Evolutionary conservation across 2,888 invertebrate species (phyloP), one percentile per base, ranked within the genome.

Genomic region (Sesamia inferens): DNA sequence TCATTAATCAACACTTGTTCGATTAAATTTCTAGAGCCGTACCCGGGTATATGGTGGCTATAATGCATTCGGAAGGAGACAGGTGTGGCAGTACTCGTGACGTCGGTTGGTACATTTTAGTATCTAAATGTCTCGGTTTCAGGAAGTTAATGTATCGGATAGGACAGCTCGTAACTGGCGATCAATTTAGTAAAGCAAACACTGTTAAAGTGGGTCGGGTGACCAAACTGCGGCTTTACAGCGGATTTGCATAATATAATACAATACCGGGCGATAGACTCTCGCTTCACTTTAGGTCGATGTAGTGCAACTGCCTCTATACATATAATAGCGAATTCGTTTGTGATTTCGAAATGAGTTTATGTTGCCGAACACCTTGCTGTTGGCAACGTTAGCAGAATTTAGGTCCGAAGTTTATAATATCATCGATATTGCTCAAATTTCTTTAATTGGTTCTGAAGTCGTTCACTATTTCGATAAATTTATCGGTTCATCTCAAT

Each of bases 111-210:
- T 82, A 79, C 78, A 87, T 69, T 80, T 82, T 67, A 75, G 71
- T 31, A 31, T 31, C 3, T 63, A 76, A 79, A 84, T 82, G 75
- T 76, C 85, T 87, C 78, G 77, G 66, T 79, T 85, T 85, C 84
- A 85, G 87, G 88, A 89, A 90, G 90, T 89, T 84, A 88, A 86
- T 85, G 68, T 86, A 85, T 87, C 86, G 87, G 80, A 85, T 87
- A 82, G 86, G 84, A 88, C 86, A 85, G 80, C 85, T 87, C 78
- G 78, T 79, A 82, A 81, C 78, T 72, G 83, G 75, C 75, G 81
- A 82, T 85, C n/a, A n/a, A n/a, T n/a, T n/a, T n/a, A n/a, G n/a
- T n/a, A n/a, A 87, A 87, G 85, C 88, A 87, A 88, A 88, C 83
- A 84, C 76, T 88, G 84, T 82, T 83, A 76, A 84, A 83, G 76